Conservation (phyloP, 2,888 invertebrate genomes). For the Argynnis bischoffii region DNA sequence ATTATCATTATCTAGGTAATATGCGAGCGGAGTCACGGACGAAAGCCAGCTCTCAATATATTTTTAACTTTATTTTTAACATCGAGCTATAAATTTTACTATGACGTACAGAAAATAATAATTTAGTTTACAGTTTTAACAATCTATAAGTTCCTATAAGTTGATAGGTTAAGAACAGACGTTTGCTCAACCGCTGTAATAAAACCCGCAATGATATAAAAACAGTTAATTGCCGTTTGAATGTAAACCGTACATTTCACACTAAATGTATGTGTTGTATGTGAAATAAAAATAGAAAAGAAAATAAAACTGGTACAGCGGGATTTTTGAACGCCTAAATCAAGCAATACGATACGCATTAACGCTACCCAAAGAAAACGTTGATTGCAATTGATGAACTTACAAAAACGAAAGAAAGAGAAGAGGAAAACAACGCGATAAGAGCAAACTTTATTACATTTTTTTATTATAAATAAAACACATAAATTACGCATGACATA, state of each 20-base stretch:
- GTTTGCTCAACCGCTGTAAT: conserved; percentile 57
- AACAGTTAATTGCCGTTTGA: conserved; percentile 69
- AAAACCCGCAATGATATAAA: conserved; percentile 70
- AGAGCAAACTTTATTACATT: neutral
- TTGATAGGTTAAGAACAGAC: conserved; percentile 42
- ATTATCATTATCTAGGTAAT: too few relatives aligned
- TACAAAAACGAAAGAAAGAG: too few relatives aligned
- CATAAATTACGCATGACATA: too few relatives aligned
- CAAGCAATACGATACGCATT: conserved; percentile 15
- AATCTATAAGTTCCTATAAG: conserved; percentile 2
- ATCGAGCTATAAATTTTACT: conserved; percentile 1
- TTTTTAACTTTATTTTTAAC: too few relatives aligned
- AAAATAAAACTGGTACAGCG: conserved; percentile 21
- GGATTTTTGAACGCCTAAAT: conserved; percentile 17
- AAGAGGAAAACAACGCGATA: neutral
- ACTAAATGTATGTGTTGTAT: conserved; percentile 64
- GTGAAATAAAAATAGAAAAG: conserved; percentile 62
- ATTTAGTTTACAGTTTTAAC: conserved; percentile 8
- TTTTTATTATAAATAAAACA: too few relatives aligned
- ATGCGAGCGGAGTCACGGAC: too few relatives aligned
- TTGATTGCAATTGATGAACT: neutral
- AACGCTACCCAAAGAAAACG: neutral
- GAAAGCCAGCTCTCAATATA: too few relatives aligned
- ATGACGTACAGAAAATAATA: neutral
- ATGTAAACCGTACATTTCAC: conserved; percentile 68